Evolutionary conservation across 2,113 vertebrate species (phyloP), one percentile per base, ranked within the genome.

Genomic region (Amphilophus citrinellus): DNA sequence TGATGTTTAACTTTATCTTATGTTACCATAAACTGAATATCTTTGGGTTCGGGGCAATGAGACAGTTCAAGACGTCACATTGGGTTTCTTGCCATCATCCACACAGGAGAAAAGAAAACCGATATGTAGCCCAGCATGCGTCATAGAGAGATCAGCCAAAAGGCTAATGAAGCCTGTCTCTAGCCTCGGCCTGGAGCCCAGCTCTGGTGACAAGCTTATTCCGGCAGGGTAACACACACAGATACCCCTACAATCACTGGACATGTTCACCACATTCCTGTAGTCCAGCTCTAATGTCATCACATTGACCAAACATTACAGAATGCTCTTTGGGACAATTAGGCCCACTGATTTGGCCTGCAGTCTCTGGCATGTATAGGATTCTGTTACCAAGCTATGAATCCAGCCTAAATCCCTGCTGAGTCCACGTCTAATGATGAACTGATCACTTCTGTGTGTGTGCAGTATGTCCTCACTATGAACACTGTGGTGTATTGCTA

Each of bases 241-340:
- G 84, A 89, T 84, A 90, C 89, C 85, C 88, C 77, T 80, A 88
- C 90, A 92, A 92, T 92, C 90, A 91, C 89, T 89, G 93, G 84
- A 88, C 82, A 88, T 66, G 44, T 78, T 86, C 89, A 84, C 85
- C 76, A 53, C 84, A 89, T 93, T 92, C 87, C 86, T 92, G 82
- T 79, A 73, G 73, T 84, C 77, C 86, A 37, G 77, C 79, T 82
- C 84, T 87, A 82, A 90, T 88, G 87, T 93, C 91, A 90, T 88
- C 90, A 85, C 82, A 84, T 89, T 84, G 88, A 86, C 86, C 85
- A 88, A 91, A 92, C 88, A 57, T 91, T 82, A 84, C 66, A 85
- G 44, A 88, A 89, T 60, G 78, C 84, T 85, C 50, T n/a, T 85
- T 24, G 6, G 57, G 82, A 75, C 47, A 13, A 86, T 85, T 68